These are phyloP conservation scores for Hepsetus odoe DNA, from an alignment of 2,113 vertebrate species.

Conservation along the genomic window DNA sequence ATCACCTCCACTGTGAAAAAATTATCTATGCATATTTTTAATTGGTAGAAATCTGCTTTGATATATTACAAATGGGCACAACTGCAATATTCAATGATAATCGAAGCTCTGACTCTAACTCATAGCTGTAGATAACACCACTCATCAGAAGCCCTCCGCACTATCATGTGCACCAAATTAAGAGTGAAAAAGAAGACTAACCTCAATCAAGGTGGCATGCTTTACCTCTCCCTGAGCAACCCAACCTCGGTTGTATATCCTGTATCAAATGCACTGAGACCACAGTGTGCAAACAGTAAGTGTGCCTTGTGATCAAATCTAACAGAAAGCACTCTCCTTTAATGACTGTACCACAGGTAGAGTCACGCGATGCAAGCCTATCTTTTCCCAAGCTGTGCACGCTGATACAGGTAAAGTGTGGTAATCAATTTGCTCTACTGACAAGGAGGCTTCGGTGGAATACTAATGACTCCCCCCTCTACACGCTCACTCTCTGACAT, in stretches of 20 bases:
- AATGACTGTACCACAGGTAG: conserved; percentile 82
- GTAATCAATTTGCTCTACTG: conserved; percentile 98
- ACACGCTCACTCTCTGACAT: not conserved
- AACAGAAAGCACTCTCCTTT: conserved; percentile 77
- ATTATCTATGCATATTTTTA: too few species aligned
- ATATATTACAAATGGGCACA: too few species aligned
- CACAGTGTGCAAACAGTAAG: not conserved
- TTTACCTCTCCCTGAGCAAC: not conserved
- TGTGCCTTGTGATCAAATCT: conserved; percentile 52
- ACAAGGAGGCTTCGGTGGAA: conserved; percentile 88
- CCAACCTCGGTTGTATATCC: not conserved
- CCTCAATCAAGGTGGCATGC: not conserved
- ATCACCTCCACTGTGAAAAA: too few species aligned
- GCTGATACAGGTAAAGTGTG: conserved; percentile 95
- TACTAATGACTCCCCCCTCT: conserved; percentile 84
- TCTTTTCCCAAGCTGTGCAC: conserved; percentile 90
- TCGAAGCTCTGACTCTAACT: too few species aligned
- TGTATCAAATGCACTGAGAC: not conserved
- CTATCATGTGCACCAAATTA: not conserved
- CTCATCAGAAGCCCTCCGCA: not conserved
- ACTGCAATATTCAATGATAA: too few species aligned
- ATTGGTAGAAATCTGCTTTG: too few species aligned
- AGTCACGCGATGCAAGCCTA: conserved; percentile 82
- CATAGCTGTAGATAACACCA: too few species aligned
- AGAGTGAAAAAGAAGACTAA: not conserved